A percentile compares a stretch with the other conserved stretches of the same genome.
phyloP scores from a whole-genome alignment of 2,113 vertebrate genomes.

The Tragelaphus imberbis region DNA sequence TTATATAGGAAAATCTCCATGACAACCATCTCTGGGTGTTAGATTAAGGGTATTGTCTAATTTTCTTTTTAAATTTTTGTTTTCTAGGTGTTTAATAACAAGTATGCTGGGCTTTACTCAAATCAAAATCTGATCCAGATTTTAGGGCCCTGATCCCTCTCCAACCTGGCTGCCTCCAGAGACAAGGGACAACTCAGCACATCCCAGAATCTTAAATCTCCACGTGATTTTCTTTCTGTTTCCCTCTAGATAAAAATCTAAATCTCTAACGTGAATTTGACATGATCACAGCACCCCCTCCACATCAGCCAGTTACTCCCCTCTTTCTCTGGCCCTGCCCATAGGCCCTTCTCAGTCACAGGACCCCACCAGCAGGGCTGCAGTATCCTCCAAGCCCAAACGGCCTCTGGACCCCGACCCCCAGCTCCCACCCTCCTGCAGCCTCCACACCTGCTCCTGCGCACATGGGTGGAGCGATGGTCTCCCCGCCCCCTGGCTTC shows the following conservation, averaged over 20 bases:
- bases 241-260: not conserved
- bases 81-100: not conserved
- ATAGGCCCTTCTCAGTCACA: not conserved
- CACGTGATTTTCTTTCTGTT: not conserved
- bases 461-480: not conserved
- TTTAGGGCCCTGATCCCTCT: not conserved
- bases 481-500: not conserved
- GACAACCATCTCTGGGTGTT: not conserved
- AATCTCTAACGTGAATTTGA: not conserved
- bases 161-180: not conserved
- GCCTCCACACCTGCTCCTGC: not conserved
- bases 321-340: not conserved
- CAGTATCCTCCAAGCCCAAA: not conserved
- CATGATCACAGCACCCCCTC: fast-evolving
- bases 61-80: not conserved
- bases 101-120: not conserved
- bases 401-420: not conserved
- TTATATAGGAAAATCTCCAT: not conserved
- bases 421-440: not conserved
- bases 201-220: not conserved
- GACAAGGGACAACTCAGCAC: not conserved
- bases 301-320: not conserved
- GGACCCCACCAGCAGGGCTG: not conserved
- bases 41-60: not conserved
- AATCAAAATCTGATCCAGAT: not conserved